A percentile compares a stretch with the other conserved stretches of the same genome.
Conservation (phyloP, 2,797 vertebrate species). For the Trichosurus vulpecula region DNA sequence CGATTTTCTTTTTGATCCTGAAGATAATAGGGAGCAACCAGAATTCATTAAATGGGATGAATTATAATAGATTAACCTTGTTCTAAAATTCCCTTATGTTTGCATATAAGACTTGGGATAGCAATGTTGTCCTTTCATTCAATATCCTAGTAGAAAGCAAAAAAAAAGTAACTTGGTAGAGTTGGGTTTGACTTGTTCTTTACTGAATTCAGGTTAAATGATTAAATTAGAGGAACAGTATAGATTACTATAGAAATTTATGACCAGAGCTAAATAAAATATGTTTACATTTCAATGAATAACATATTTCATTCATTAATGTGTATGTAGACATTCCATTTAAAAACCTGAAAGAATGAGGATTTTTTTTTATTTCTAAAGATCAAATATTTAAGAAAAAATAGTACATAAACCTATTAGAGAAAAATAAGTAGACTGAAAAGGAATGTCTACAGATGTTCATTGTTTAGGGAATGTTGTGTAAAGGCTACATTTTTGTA, state of each 20-base stretch:
- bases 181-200: too few relatives aligned
- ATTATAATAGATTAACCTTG: background rate
- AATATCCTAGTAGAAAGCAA: background rate
- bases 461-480: constrained; percentile 5
- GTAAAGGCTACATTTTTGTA: constrained; percentile 11
- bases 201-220: too few relatives aligned
- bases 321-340: background rate
- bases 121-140: background rate
- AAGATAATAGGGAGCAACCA: too few relatives aligned
- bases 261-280: background rate
- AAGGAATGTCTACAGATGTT: constrained; percentile 23
- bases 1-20: too few relatives aligned
- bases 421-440: background rate
- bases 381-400: constrained; percentile 24
- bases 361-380: background rate
- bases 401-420: background rate
- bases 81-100: background rate
- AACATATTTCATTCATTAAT: background rate
- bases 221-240: background rate
- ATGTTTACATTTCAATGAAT: background rate
- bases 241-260: too few relatives aligned
- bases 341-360: background rate
- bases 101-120: background rate
- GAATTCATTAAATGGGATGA: too few relatives aligned
- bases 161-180: too few relatives aligned